Evolutionary conservation across 2,888 invertebrate genomes (phyloP), one percentile per base, ranked within the genome.

Genomic region (Chrysopilus asiliformis): DNA sequence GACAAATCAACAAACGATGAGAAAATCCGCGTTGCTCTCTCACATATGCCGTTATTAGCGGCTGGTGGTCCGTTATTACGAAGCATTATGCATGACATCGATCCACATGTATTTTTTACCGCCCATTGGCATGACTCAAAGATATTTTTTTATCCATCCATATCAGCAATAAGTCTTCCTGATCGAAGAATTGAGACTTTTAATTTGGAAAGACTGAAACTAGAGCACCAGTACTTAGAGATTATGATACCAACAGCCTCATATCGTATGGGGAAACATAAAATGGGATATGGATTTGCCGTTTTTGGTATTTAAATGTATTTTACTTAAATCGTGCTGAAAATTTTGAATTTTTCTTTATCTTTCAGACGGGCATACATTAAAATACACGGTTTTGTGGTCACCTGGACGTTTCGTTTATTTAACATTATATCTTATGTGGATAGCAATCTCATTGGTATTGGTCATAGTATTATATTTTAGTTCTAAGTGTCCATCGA

Each of bases 181-280:
- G 55, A 57, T 34, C 13, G 22, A 2, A 31, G 37, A 18, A 27
- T 37, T 5, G 25, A 53, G 31, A 51, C 52, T 33, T 61, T 55
- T 20, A 53, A 61, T 47, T 42, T 61, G 19, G 48, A 53, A 13
- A 41, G 46, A 9, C 34, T 59, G 3, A 59, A 62, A 30, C 13
- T 34, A 8, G 53, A 58, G 12, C 56, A 61, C 39, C 56, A 58
- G 13, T 55, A 76, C 41, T 68, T 74, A 49, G 94, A 95, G 67
- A 72, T 95, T 32, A 75, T 81, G 59, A 82, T 91, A 45, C 95
- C 95, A 3, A 93, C 95, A 0, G 90, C 89, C 55, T 93, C 91
- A 1, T 97, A 97, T 58, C 73, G 97, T 50, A 97, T 97, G 95
- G 95, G 95, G 2, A 85, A 82, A 14, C 57, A 62, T 3, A 68